Evolutionary conservation across 2,888 invertebrate genomes (phyloP).

Genomic region (Drosophila vallismaia): DNA sequence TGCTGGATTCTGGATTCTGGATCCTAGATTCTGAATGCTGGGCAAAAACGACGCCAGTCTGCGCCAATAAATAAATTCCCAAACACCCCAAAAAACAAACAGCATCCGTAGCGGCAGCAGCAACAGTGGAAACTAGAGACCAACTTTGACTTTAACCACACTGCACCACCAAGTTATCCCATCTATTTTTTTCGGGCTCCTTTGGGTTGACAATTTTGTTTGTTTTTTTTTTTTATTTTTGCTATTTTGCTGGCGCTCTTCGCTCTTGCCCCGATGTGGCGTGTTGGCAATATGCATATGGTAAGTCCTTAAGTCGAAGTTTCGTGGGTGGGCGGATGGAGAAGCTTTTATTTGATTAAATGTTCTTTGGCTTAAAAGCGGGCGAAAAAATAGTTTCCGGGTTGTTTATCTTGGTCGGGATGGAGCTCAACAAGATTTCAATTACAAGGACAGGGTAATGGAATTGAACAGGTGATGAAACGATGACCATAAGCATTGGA

Average conservation of each 20-base stretch:
- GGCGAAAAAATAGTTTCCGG: conserved; percentile 44
- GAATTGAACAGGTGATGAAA: conserved; percentile 22
- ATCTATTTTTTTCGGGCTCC: conserved; percentile 34
- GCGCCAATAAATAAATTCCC: conserved; percentile 57
- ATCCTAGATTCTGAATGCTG: conserved; percentile 8
- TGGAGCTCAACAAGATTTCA: conserved; percentile 15
- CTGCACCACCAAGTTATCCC: conserved; percentile 36
- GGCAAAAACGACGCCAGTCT: conserved; percentile 40
- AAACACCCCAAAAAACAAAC: conserved; percentile 50
- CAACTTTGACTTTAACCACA: conserved; percentile 53
- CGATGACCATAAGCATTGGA: conserved; percentile 10
- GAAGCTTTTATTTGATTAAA: conserved; percentile 61
- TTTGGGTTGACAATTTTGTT: conserved; percentile 38
- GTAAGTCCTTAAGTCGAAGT: conserved; percentile 39
- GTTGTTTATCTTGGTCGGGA: conserved; percentile 14
- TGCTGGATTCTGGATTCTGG: not conserved
- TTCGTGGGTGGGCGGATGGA: conserved; percentile 9
- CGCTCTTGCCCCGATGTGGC: conserved; percentile 24
- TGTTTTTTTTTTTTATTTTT: conserved; percentile 1
- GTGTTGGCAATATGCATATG: conserved; percentile 46
- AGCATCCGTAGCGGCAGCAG: conserved; percentile 13
- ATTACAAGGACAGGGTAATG: conserved; percentile 27
- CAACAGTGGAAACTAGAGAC: conserved; percentile 19
- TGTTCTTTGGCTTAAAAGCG: conserved; percentile 52
- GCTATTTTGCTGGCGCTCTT: conserved; percentile 11